phyloP scores from a whole-genome alignment of 2,888 invertebrate genomes.

The Aphodius granarius region DNA sequence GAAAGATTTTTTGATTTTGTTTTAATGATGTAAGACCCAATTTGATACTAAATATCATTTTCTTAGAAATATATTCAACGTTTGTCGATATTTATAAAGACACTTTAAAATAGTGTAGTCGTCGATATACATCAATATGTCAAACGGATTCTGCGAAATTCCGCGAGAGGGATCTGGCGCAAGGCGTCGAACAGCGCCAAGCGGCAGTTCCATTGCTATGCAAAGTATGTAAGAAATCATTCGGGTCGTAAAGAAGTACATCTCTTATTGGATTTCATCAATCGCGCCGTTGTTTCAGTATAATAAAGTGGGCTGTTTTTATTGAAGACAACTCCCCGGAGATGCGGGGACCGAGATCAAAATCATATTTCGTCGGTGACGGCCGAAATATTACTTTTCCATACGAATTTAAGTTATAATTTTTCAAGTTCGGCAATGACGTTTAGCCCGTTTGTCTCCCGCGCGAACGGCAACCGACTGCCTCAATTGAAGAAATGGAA shows the following conservation, averaged over 20 bases:
- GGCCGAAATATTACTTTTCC: constrained; percentile 51
- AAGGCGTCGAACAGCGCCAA: background rate
- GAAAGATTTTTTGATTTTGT: no score
- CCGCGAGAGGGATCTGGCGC: background rate
- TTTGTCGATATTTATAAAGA: no score
- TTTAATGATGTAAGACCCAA: no score
- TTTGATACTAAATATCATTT: no score
- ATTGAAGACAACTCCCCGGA: constrained; percentile 48
- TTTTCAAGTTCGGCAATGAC: constrained; percentile 38
- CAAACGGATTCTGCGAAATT: background rate
- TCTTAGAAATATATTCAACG: no score
- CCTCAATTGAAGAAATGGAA: background rate
- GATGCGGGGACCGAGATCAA: constrained; percentile 46
- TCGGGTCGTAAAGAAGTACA: constrained; percentile 48
- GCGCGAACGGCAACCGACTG: background rate
- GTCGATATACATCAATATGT: constrained; percentile 5
- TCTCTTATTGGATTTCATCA: constrained; percentile 52
- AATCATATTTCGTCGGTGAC: constrained; percentile 51
- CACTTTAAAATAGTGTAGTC: background rate
- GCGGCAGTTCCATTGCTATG: constrained; percentile 37
- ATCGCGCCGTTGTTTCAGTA: constrained; percentile 46
- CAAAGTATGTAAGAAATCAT: constrained; percentile 50
- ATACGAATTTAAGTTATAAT: constrained; percentile 47
- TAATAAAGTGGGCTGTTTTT: constrained; percentile 51
- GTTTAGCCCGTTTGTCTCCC: constrained; percentile 15